Percentiles rank a stretch among this genome's conserved stretches.
Conservation (phyloP, 2,797 vertebrate genomes). For the Coranthus polyacanthus region DNA sequence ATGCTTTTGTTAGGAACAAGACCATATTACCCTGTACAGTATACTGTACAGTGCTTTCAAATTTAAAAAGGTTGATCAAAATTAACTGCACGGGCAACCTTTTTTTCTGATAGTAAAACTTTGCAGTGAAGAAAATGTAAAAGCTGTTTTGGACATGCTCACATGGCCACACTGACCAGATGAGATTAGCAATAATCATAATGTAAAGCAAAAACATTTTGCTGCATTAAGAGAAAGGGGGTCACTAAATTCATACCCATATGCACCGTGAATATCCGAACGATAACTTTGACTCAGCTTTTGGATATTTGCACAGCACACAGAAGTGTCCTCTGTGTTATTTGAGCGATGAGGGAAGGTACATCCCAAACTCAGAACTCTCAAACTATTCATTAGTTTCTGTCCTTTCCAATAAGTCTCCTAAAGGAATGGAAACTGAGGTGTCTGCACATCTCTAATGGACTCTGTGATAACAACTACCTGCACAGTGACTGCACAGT, state of each 20-base stretch:
- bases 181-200: too few species aligned
- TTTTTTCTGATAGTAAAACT: too few species aligned
- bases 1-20: slow-evolving; percentile 12
- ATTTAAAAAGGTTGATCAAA: too few species aligned
- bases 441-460: slow-evolving; percentile 71
- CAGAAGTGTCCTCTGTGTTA: slow-evolving; percentile 37
- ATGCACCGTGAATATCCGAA: not conserved
- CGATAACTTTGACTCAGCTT: not conserved
- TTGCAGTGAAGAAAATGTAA: too few species aligned
- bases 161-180: too few species aligned
- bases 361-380: slow-evolving; percentile 47
- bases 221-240: too few species aligned
- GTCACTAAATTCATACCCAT: too few species aligned
- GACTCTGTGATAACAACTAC: slow-evolving; percentile 66
- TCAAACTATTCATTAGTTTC: slow-evolving; percentile 66
- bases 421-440: slow-evolving; percentile 50
- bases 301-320: slow-evolving; percentile 16
- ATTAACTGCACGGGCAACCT: too few species aligned
- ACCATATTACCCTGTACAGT: too few species aligned
- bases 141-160: too few species aligned
- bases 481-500: slow-evolving; percentile 32
- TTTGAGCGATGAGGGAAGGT: slow-evolving; percentile 57
- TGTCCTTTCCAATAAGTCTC: slow-evolving; percentile 60
- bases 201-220: too few species aligned
- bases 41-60: too few species aligned